These are phyloP conservation scores for Drosophila kepulauana DNA, from an alignment of 1,140 invertebrate genomes.

Conservation along the genomic window DNA sequence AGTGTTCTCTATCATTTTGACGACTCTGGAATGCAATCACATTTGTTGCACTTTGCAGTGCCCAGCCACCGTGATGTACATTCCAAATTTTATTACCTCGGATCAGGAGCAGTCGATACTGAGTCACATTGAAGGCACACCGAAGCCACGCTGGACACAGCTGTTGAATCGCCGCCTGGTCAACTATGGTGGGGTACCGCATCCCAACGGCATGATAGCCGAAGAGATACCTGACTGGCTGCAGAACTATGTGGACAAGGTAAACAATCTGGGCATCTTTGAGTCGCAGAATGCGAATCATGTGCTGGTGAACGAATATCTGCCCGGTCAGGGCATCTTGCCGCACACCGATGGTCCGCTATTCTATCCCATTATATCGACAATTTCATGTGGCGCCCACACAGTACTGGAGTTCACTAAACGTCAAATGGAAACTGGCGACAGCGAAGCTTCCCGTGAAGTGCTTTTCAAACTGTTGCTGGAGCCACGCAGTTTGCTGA, in stretches of 20 bases:
- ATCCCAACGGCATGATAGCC: conserved; percentile 97
- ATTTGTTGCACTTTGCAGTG: conserved; percentile 85
- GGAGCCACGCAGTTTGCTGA: conserved; percentile 94
- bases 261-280: conserved; percentile 91
- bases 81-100: conserved; percentile 95
- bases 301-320: conserved; percentile 98
- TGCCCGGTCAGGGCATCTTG: conserved; percentile 96
- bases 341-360: conserved; percentile 97
- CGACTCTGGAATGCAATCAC: background rate
- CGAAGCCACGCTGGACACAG: conserved; percentile 98
- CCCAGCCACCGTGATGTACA: conserved; percentile 92
- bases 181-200: conserved; percentile 98
- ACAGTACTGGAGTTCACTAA: conserved; percentile 91
- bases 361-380: conserved; percentile 96
- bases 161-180: conserved; percentile 95
- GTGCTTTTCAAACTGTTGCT: conserved; percentile 90
- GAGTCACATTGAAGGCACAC: conserved; percentile 90
- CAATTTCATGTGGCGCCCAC: conserved; percentile 96
- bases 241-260: conserved; percentile 89
- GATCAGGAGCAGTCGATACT: conserved; percentile 92
- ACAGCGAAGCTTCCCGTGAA: conserved; percentile 37
- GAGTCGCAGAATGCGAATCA: conserved; percentile 94
- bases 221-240: conserved; percentile 96
- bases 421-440: conserved; percentile 1
- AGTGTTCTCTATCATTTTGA: too few relatives aligned